phyloP scores from a whole-genome alignment of 2,113 vertebrate genomes.

The Elephas maximus region DNA sequence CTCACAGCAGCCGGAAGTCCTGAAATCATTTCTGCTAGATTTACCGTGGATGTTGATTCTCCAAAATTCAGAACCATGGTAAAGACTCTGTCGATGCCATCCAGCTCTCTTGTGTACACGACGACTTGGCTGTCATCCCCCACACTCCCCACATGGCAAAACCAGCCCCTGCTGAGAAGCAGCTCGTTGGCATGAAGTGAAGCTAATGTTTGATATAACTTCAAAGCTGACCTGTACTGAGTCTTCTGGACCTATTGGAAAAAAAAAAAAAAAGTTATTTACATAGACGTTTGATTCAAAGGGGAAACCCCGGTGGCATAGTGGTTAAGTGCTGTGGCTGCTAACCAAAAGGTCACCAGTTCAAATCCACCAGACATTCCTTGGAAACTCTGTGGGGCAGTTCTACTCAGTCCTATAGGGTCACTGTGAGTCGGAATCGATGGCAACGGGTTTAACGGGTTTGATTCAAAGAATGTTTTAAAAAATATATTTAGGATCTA shows the following conservation, averaged over 20 bases:
- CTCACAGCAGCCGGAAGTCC: constrained; percentile 89
- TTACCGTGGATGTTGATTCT: constrained; percentile 74
- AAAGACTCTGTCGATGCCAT: constrained; percentile 92
- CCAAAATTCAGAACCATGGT: constrained; percentile 96
- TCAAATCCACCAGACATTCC: too few relatives aligned
- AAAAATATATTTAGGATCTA: constrained; percentile 6
- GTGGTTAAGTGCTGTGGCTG: too few relatives aligned
- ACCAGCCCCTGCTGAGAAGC: constrained; percentile 94
- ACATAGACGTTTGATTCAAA: constrained; percentile 84
- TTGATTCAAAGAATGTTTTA: constrained; percentile 83
- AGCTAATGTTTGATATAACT: constrained; percentile 92
- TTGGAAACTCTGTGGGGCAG: too few relatives aligned
- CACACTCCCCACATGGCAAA: constrained; percentile 92
- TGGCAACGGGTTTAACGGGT: neutral
- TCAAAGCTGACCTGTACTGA: constrained; percentile 88
- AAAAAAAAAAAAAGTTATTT: neutral
- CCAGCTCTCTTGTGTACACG: constrained; percentile 93
- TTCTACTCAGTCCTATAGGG: too few relatives aligned
- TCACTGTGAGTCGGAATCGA: too few relatives aligned
- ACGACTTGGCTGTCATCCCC: constrained; percentile 89
- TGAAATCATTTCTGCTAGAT: constrained; percentile 88
- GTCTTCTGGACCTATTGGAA: constrained; percentile 90
- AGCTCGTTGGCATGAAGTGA: constrained; percentile 89
- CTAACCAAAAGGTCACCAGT: too few relatives aligned
- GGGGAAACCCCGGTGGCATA: too few relatives aligned